Evolutionary conservation across 1,140 invertebrate genomes (phyloP).

Genomic region (Lepidurus apus): DNA sequence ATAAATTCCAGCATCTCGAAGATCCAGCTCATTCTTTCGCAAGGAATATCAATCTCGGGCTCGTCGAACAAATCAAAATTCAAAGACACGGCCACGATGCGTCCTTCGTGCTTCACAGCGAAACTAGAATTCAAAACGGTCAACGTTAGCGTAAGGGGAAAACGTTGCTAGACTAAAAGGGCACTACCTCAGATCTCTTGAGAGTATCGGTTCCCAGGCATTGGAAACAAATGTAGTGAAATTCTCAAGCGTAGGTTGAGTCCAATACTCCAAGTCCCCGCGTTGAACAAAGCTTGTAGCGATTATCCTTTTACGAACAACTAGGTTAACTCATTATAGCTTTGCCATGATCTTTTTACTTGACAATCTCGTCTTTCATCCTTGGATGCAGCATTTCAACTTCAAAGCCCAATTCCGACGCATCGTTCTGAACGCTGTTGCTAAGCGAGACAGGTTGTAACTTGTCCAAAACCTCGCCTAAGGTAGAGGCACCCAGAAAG

Average conservation of each 20-base stretch:
- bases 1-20: not conserved
- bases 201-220: slow-evolving; percentile 60
- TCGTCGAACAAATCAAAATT: slow-evolving; percentile 68
- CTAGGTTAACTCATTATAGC: not conserved
- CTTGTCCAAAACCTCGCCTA: slow-evolving; percentile 19
- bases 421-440: not conserved
- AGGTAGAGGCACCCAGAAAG: slow-evolving; percentile 24
- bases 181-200: slow-evolving; percentile 52
- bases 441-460: not conserved
- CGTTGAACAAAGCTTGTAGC: slow-evolving; percentile 74
- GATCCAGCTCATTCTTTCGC: slow-evolving; percentile 39
- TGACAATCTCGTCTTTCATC: slow-evolving; percentile 56
- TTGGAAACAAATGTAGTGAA: slow-evolving; percentile 60
- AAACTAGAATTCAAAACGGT: slow-evolving; percentile 51
- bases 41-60: slow-evolving; percentile 58
- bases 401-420: slow-evolving; percentile 35
- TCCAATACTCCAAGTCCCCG: slow-evolving; percentile 71
- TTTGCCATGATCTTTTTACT: slow-evolving; percentile 45
- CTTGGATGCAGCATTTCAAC: slow-evolving; percentile 54
- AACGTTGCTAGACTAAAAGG: not conserved
- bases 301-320: slow-evolving; percentile 59
- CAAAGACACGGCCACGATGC: slow-evolving; percentile 58
- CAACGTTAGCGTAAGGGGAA: not conserved
- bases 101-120: slow-evolving; percentile 48
- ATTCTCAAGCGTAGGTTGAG: slow-evolving; percentile 57